Evolutionary conservation across 2,888 invertebrate genomes (phyloP).

Genomic region (Ochlodes sylvanus): DNA sequence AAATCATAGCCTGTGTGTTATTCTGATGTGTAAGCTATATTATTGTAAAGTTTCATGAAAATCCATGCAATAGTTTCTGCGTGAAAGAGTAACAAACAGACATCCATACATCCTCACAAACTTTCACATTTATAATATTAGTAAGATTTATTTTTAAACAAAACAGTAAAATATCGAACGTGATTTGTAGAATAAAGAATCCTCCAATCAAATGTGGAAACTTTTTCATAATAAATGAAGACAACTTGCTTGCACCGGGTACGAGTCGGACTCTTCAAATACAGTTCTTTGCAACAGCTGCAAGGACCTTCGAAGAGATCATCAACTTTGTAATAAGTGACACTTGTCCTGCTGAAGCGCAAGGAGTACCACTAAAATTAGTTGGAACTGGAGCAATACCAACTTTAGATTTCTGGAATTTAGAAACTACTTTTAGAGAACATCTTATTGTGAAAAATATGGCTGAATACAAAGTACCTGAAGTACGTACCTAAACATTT

Average conservation of each 20-base stretch:
- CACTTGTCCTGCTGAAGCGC: constrained; percentile 77
- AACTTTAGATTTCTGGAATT: constrained; percentile 82
- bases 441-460: constrained; percentile 83
- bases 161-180: not conserved
- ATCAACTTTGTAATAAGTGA: constrained; percentile 76
- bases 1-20: too few species aligned
- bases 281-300: constrained; percentile 67
- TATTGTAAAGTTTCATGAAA: too few species aligned
- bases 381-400: constrained; percentile 85
- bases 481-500: too few species aligned
- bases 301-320: constrained; percentile 70
- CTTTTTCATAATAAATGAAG: constrained; percentile 73
- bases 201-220: constrained; percentile 75
- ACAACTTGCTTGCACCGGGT: constrained; percentile 75
- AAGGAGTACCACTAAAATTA: constrained; percentile 77
- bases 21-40: too few species aligned
- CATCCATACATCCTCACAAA: too few species aligned
- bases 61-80: too few species aligned
- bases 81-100: too few species aligned
- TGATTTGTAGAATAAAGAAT: constrained; percentile 62
- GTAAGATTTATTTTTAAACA: too few species aligned
- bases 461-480: constrained; percentile 78
- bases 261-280: constrained; percentile 72
- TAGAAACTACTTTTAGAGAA: constrained; percentile 85
- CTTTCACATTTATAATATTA: too few species aligned